Evolutionary conservation across 2,113 vertebrate genomes (phyloP), one percentile per base, ranked within the genome.

Genomic region (Nematolebias whitei): DNA sequence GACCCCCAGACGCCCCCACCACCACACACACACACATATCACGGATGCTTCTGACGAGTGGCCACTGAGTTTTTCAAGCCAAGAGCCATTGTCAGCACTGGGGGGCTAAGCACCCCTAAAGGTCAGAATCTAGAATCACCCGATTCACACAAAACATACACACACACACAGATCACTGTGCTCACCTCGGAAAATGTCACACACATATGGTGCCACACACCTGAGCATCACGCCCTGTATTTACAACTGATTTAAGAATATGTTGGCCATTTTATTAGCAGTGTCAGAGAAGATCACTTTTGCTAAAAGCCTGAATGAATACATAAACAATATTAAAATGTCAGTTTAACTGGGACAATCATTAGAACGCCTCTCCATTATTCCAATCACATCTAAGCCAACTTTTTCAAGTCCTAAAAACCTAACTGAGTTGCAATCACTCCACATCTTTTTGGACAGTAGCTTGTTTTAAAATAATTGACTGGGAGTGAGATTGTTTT

Each of bases 121-220:
- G n/a, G n/a, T n/a, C n/a, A n/a, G n/a, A n/a, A n/a, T n/a, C n/a
- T n/a, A n/a, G n/a, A n/a, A n/a, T n/a, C n/a, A n/a, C n/a, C n/a
- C n/a, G n/a, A n/a, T n/a, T 35, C 32, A 10, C 54, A 41, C 35
- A 67, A 13, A 39, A 56, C 20, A 10, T 35, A 35, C 10, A 35
- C 5, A 62, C 13, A 59, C 6, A 38, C 51, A 16, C 57, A 26
- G n/a, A n/a, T 45, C 13, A 10, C 35, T 57, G 74, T 55, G 61
- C 70, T 52, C 79, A 51, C 58, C 11, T 22, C n/a, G 38, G 60
- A 66, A n/a, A 58, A 50, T 41, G 69, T 56, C n/a, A 49, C 18
- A 68, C 51, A 48, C 83, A 79, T 57, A 70, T 82, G 79, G 63
- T 13, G n/a, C 64, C 62, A 60, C 52, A 19, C 66, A 69, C 58